Base-by-base conservation (phyloP, 1,140 invertebrate genomes). In the Pachypsylla venusta region DNA sequence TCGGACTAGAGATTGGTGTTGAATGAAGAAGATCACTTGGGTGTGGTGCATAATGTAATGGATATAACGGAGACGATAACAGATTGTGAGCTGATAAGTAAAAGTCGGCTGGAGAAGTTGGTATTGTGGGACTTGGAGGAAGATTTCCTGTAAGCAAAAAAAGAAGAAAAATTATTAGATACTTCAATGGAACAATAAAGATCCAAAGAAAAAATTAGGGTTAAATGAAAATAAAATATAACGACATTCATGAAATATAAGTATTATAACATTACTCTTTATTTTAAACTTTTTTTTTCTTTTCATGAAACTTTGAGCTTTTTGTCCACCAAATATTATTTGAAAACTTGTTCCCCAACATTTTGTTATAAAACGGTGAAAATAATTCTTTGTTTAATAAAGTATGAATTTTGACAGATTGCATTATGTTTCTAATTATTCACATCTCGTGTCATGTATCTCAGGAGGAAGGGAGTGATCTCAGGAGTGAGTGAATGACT, bases 371-470 rank as follows among this genome's bases (percentile, higher is more conserved):
- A n/a, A n/a, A n/a, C n/a, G n/a, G n/a, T n/a, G n/a, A n/a, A n/a
- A n/a, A n/a, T n/a, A n/a, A n/a, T n/a, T n/a, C n/a, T n/a, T n/a
- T n/a, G n/a, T n/a, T n/a, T n/a, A n/a, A n/a, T n/a, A n/a, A n/a
- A n/a, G n/a, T n/a, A 19, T 48, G 42, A 48, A 22, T 48, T 22
- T 48, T 48, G 42, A 48, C 42, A 48, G n/a, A 19, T 48, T 48
- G n/a, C 22, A 48, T 48, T 48, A 48, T 48, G 7, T 19, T 48
- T 48, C 42, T 48, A 48, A 48, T 48, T 48, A 48, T 48, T 48
- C 42, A 48, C 16, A 48, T 48, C 42, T 48, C 16, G 42, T 48
- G 42, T 48, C n/a, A 19, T 48, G 42, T 5, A 19, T n/a, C n/a
- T n/a, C n/a, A 48, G 22, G 42, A 48, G 22, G 22, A 19, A 10